Percentiles rank a stretch among this genome's conserved stretches.
phyloP scores from a whole-genome alignment of 2,888 invertebrate species.

The Drepana falcataria region DNA sequence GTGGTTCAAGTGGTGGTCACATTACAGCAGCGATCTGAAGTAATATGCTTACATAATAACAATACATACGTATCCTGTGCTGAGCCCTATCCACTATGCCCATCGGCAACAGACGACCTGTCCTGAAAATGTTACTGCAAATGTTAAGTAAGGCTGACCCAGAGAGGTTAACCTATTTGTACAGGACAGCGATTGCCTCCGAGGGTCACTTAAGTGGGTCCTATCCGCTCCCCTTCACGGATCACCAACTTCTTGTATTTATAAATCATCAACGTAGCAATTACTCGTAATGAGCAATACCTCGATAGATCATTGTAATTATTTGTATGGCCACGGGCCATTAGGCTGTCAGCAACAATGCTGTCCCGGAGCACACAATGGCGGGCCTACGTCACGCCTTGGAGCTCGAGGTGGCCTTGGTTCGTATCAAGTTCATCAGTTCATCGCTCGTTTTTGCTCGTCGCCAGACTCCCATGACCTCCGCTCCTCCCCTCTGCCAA shows the following conservation, averaged over 20 bases:
- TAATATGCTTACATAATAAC: no score
- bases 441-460: conserved; percentile 21
- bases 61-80: no score
- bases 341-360: conserved; percentile 21
- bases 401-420: conserved; percentile 28
- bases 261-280: neutral
- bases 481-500: conserved; percentile 1
- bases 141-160: no score
- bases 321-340: conserved; percentile 30
- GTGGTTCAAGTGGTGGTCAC: no score
- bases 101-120: no score
- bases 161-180: no score
- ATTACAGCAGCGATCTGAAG: no score
- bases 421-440: conserved; percentile 39
- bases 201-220: no score
- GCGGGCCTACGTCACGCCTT: conserved; percentile 24
- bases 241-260: conserved; percentile 3
- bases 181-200: no score
- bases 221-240: neutral
- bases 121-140: no score
- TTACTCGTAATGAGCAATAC: conserved; percentile 10
- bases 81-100: no score
- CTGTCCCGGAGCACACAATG: conserved; percentile 19
- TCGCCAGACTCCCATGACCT: conserved; percentile 7
- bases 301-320: conserved; percentile 17